Base-by-base conservation (phyloP, 2,888 invertebrate species). In the Epinotia bilunana region DNA sequence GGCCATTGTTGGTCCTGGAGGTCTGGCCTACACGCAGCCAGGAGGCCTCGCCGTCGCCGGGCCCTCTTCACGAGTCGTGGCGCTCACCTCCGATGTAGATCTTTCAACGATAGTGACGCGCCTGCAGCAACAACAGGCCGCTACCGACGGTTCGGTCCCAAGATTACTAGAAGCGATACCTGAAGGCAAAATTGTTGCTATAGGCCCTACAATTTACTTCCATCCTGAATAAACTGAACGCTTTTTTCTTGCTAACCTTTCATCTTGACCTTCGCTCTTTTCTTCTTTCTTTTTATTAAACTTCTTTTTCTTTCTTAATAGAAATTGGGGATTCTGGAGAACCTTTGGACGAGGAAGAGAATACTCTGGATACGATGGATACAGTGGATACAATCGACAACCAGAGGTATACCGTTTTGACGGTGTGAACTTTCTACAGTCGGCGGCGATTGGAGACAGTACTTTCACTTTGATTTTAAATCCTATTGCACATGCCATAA, bases 1-100 rank as follows among this genome's bases (percentile, higher is more conserved):
- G 0, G 97, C 97, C 0, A 96, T 97, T 73, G 97, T 97, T 3
- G 97, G 97, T 0, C 97, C 97, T 0, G 96, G 97, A 57, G 97
- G 97, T 0, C 94, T 96, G 18, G 97, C 97, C 0, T 96, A 96
- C 79, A 97, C 97, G 0, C 96, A 96, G 85, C 96, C 97, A 0
- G 95, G 96, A 79, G 97, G 97, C 69, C 85, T 97, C 20, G 97
- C 97, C 3, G 96, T 97, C 12, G 97, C 97, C 0, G 97, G 97
- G 0, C 96, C 97, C 0, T 96, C 96, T 0, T 96, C 96, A 0
- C 95, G 96, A 81, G 95, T 97, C 11, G 94, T 97, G 72, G 95
- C 96, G 6, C 94, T 97, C 76, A 95, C 96, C 49, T 94, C 95
- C 1, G 91, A 93, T 6, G 90, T 95, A 4, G 96, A 96, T 84